phyloP scores from a whole-genome alignment of 2,888 invertebrate genomes.

The Idaea dimidiata region DNA sequence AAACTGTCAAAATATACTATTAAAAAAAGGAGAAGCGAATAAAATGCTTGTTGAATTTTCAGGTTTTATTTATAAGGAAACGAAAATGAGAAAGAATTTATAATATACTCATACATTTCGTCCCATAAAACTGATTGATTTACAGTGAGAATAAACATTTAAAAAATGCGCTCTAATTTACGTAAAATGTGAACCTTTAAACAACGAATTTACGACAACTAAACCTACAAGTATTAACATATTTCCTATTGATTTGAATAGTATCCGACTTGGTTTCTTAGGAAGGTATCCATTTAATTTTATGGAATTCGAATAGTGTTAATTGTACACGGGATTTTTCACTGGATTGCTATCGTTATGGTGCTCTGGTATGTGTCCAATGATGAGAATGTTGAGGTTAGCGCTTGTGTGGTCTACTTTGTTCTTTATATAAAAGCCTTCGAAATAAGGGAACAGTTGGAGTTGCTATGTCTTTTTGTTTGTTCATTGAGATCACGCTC shows the following conservation, averaged over 20 bases:
- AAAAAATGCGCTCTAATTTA: background rate
- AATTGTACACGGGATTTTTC: conserved; percentile 18
- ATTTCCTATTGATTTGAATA: background rate
- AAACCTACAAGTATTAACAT: background rate
- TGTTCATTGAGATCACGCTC: background rate
- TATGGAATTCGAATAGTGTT: conserved; percentile 14
- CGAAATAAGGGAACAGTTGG: background rate
- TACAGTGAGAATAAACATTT: background rate
- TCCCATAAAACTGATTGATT: conserved; percentile 3
- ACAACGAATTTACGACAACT: background rate
- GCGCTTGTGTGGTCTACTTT: background rate
- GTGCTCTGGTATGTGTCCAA: conserved; percentile 12
- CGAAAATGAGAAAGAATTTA: too few species aligned
- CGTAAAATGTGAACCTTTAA: background rate
- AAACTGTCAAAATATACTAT: too few species aligned
- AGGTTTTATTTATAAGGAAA: too few species aligned
- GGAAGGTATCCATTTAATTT: conserved; percentile 9
- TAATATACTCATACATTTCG: background rate
- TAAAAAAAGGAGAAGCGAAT: too few species aligned
- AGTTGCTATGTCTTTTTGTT: background rate
- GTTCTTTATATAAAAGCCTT: background rate
- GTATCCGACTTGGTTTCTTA: background rate
- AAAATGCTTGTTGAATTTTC: too few species aligned
- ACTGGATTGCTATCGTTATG: conserved; percentile 20
- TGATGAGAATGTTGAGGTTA: conserved; percentile 9